Evolutionary conservation across 2,797 vertebrate genomes (phyloP).

Genomic region (Dendrocincla tyrannina): DNA sequence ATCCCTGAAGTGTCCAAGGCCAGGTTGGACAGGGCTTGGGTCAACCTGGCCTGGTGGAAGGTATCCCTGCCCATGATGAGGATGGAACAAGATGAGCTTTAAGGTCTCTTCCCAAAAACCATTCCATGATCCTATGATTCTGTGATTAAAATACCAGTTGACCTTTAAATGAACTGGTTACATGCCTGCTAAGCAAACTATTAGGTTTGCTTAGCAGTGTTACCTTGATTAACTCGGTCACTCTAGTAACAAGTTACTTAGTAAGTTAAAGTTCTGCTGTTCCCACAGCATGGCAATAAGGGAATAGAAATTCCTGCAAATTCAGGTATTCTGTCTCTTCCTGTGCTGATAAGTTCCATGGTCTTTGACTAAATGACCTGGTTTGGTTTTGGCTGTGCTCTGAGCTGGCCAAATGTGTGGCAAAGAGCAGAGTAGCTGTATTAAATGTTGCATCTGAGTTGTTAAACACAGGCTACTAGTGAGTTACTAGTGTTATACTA

Average conservation of each 20-base stretch:
- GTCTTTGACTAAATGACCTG: neutral
- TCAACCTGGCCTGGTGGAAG: neutral
- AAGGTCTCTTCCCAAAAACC: neutral
- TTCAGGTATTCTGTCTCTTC: neutral
- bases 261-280: neutral
- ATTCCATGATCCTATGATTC: neutral
- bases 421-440: neutral
- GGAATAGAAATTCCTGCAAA: neutral
- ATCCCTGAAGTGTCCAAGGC: neutral
- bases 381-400: neutral
- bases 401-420: neutral
- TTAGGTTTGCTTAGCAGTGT: neutral
- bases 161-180: neutral
- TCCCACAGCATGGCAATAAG: neutral
- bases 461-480: neutral
- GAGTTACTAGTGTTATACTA: neutral
- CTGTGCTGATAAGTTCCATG: neutral
- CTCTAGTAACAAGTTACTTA: neutral
- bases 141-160: neutral
- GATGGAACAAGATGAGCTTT: neutral
- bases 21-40: neutral
- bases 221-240: neutral
- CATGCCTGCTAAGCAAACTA: neutral
- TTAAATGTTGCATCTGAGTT: neutral
- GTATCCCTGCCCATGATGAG: neutral